Conservation (phyloP, 1,140 invertebrate genomes). For the Macrosteles quadrilineatus region DNA sequence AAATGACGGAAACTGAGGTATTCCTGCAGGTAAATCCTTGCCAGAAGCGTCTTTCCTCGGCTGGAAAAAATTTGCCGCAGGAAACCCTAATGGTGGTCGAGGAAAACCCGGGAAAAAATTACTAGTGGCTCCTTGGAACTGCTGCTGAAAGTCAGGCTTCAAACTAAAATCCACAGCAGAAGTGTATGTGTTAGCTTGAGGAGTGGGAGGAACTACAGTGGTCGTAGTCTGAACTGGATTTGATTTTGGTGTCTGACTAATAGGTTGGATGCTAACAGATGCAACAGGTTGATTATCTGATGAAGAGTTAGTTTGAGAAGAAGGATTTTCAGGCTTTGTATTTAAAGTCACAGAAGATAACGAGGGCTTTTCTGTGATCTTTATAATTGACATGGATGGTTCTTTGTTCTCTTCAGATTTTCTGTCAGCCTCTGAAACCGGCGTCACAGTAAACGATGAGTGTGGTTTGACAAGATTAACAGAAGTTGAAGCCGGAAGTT, state of each 20-base stretch:
- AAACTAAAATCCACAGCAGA: slow-evolving; percentile 16
- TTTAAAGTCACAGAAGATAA: background rate
- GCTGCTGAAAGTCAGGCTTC: slow-evolving; percentile 23
- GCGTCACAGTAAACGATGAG: slow-evolving; percentile 18
- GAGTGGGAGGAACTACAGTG: background rate
- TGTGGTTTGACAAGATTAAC: slow-evolving; percentile 12
- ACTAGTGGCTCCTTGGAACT: background rate
- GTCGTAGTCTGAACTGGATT: background rate
- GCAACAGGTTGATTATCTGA: slow-evolving; percentile 3
- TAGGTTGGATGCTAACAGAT: slow-evolving; percentile 26
- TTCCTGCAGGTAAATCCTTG: slow-evolving; percentile 15
- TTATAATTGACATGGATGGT: slow-evolving; percentile 26
- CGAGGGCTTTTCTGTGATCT: slow-evolving; percentile 3
- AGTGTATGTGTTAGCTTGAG: slow-evolving; percentile 8
- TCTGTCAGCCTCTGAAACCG: background rate
- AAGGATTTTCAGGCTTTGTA: background rate
- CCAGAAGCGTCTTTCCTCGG: slow-evolving; percentile 27
- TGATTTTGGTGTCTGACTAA: slow-evolving; percentile 10
- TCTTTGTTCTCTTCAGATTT: background rate
- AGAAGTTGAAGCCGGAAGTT: background rate
- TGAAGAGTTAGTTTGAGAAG: background rate
- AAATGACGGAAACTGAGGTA: slow-evolving; percentile 5
- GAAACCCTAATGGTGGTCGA: background rate
- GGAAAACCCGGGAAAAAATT: slow-evolving; percentile 27
- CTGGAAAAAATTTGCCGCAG: background rate